Base-by-base conservation (phyloP, 2,113 vertebrate genomes). In the Chascanopsetta lugubris region DNA sequence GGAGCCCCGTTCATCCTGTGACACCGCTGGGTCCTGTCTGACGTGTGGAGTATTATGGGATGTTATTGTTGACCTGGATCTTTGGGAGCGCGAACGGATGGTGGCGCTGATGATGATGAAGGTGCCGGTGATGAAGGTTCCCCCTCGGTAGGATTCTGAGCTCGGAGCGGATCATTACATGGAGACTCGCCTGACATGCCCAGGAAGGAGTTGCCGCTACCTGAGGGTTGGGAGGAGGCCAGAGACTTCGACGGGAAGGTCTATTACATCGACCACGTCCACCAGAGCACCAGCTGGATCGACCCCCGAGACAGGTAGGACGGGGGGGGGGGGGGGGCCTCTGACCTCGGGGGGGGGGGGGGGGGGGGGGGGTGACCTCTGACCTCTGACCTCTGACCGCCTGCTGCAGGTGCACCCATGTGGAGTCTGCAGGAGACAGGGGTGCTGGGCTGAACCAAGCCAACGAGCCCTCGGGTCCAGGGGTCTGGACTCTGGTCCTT, bases 201-300 rank as follows among this genome's bases (percentile, higher is more conserved):
- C 83, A 94, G 95, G 92, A 95, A 94, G 91, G 96, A 96, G 93
- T 89, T 97, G 92, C 96, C 97, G 88, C 91, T 98, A 91, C 96
- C 96, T 67, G 93, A 95, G 86, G 97, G 97, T 89, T 98, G 97
- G 97, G 97, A 97, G 90, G 94, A 96, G 91, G 94, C 96, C 87
- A 92, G 91, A 82, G 97, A 98, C 94, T 96, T 94, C 89, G 97
- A 98, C 86, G 96, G 96, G 69, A 98, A 97, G 87, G 91, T 95
- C 77, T 98, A 97, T 47, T 98, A 95, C 91, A 95, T 98, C 80
- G 95, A 98, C 85, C 97, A 98, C 92, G 89, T 92, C 75, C 94
- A 90, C 90, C 93, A 95, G 60, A 92, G 90, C 85, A 98, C 97
- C 75, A 98, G 96, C 91, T 97, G 97, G 97, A 94, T 97, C 77